A percentile compares a stretch with the other conserved stretches of the same genome.
phyloP scores from a whole-genome alignment of 64 coral and sea anemone species.

The Actinia equina region DNA sequence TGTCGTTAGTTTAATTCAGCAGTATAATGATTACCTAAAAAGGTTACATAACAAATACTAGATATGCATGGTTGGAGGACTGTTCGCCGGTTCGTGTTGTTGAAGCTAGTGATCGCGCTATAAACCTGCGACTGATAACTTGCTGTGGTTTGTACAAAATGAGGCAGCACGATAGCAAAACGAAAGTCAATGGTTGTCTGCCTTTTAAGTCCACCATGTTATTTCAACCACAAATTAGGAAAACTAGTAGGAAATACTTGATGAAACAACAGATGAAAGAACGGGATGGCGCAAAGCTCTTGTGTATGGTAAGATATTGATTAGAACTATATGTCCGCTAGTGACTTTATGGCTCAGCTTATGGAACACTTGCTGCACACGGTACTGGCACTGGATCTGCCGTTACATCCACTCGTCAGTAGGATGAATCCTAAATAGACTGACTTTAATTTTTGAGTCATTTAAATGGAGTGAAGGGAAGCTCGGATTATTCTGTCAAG shows the following conservation, averaged over 20 bases:
- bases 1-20: background rate
- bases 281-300: constrained; percentile 18
- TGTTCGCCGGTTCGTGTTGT: background rate
- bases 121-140: background rate
- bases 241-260: constrained; percentile 12
- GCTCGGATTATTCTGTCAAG: no score
- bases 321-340: background rate
- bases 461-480: no score
- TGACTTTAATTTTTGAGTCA: no score
- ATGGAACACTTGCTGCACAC: no score
- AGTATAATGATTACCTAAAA: background rate
- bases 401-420: no score
- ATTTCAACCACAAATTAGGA: background rate
- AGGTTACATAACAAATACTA: background rate
- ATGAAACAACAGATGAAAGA: constrained; percentile 25
- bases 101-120: background rate
- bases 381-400: no score
- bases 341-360: no score
- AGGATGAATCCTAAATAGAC: no score
- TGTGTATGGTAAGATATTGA: background rate
- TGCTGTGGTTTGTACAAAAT: background rate
- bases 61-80: background rate
- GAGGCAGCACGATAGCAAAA: background rate
- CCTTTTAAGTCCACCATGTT: background rate
- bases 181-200: background rate